Percentiles rank a stretch among this genome's conserved stretches.
Conservation (phyloP, 2,888 invertebrate genomes). For the Sceliomorpha sp. region DNA sequence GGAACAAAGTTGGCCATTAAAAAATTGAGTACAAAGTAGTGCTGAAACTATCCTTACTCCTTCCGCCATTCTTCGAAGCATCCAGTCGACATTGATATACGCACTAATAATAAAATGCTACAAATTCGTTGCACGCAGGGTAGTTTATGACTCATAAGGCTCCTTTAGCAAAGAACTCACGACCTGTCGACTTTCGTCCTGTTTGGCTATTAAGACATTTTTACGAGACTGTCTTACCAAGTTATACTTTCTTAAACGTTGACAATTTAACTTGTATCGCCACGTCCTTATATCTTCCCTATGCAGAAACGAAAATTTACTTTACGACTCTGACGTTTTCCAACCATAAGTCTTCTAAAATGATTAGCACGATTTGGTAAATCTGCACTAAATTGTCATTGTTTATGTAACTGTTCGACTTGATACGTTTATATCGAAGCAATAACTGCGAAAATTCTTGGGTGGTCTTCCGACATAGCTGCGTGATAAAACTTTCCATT, state of each 20-base stretch:
- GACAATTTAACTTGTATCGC: conserved; percentile 40
- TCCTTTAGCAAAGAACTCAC: conserved; percentile 66
- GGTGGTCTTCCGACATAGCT: conserved; percentile 22
- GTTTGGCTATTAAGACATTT: conserved; percentile 44
- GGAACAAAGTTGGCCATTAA: conserved; percentile 74
- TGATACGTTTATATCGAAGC: background rate
- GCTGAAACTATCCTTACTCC: conserved; percentile 40
- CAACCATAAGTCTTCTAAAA: too few relatives aligned
- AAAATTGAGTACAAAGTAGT: conserved; percentile 65
- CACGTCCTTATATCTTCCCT: conserved; percentile 25
- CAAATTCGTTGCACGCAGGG: conserved; percentile 75
- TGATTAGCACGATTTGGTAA: too few relatives aligned
- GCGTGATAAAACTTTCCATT: conserved; percentile 15
- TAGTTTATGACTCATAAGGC: conserved; percentile 71
- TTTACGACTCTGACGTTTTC: conserved; percentile 4
- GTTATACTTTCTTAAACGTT: conserved; percentile 44
- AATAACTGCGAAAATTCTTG: conserved; percentile 3
- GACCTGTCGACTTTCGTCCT: conserved; percentile 45
- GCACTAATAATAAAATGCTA: conserved; percentile 76
- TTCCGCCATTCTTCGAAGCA: conserved; percentile 16
- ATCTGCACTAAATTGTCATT: too few relatives aligned
- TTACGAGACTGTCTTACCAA: conserved; percentile 42
- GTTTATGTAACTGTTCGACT: background rate
- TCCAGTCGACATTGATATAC: conserved; percentile 50
- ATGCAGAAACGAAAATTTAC: conserved; percentile 29